Base-by-base conservation (phyloP, 37 sponge, comb jelly and placozoan species). In the Tethya wilhelma region DNA sequence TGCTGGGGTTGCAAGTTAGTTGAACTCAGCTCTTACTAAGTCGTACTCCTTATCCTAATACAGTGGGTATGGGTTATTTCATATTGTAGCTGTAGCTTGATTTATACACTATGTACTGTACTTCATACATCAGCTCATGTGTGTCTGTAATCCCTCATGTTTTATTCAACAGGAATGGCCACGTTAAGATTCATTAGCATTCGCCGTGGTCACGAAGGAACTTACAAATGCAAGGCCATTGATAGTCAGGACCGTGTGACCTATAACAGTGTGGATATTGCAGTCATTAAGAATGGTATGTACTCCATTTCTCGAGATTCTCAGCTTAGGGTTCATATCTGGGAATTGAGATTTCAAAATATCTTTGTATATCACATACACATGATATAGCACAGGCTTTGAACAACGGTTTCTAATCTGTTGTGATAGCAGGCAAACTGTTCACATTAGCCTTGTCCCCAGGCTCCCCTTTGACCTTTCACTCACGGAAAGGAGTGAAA, bases 161-260 rank as follows among this genome's bases (percentile, higher is more conserved):
- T 41, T 44, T 41, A 25, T 44, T 40, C 2, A 2, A 37, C 26
- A 56, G 79, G 79, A 14, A 43, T n/a, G 31, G 69, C 69, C 30
- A 38, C 56, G 38, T 25, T 79, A 69, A 26, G 3, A 25, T 22
- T 79, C 12, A 2, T 0, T 22, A 4, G 20, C 6, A 40, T 55
- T 2, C 33, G 28, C 12, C 46, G 26, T 12, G 68, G 68, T 2
- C 79, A 79, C 34, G 67, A 42, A 12, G 79, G 79, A 0, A 26
- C 53, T 14, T 79, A 79, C 66, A 79, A 17, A 12, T 79, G 79
- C 57, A 17, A 38, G n/a, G 53, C 67, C 4, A 20, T 2, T 17
- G 69, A 65, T 22, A 2, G 7, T 4, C 4, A 31, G 0, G 56
- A 37, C 6, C 4, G 28, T 32, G 28, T 17, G 14, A 29, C 22